These are phyloP conservation scores for Heterocephalus glaber DNA, from an alignment of 2,113 vertebrate species.

Conservation along the genomic window DNA sequence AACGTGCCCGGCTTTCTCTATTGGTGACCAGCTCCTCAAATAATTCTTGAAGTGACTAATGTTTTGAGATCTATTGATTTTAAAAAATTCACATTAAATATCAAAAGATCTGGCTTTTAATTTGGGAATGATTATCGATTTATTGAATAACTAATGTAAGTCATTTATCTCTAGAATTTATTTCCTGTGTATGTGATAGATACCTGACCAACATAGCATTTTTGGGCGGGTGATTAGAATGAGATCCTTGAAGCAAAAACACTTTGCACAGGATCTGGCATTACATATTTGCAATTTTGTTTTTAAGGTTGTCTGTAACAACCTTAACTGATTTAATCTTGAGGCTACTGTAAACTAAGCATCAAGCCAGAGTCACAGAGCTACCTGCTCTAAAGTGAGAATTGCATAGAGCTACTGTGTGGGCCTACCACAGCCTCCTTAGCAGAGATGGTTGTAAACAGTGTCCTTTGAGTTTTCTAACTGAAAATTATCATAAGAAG, in stretches of 20 bases:
- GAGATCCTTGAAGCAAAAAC: background rate
- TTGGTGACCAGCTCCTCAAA: background rate
- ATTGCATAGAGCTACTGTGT: fast-evolving
- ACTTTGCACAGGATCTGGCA: background rate
- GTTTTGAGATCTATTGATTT: background rate
- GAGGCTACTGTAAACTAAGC: background rate
- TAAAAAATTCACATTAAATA: background rate
- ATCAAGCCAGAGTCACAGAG: background rate
- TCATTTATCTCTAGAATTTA: background rate
- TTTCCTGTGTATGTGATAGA: background rate
- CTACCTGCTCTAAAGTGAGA: background rate
- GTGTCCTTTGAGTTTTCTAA: background rate
- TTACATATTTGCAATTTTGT: background rate
- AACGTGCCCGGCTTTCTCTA: background rate
- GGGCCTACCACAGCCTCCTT: background rate
- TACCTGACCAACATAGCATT: background rate
- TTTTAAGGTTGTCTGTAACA: too few species aligned
- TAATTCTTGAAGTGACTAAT: background rate
- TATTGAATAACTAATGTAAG: background rate
- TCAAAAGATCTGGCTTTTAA: background rate
- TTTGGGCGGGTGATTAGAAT: background rate
- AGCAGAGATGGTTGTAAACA: background rate
- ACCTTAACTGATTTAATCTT: background rate
- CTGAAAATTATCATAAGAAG: background rate
- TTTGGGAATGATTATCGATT: background rate